Conservation (phyloP, 2,113 vertebrate species). For the Lagenorhynchus albirostris region DNA sequence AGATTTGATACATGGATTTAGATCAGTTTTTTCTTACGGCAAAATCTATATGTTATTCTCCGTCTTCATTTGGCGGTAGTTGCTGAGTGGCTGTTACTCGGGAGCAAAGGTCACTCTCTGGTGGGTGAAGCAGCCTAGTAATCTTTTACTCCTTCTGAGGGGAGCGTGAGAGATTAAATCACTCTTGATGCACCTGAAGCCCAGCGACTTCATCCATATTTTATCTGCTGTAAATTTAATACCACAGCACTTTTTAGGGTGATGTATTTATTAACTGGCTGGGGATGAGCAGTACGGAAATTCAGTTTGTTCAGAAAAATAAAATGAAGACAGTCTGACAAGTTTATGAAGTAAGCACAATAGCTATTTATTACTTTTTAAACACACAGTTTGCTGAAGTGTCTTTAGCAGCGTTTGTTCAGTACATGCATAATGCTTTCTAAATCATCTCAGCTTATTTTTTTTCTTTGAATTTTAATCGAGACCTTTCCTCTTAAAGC, state of each 20-base stretch:
- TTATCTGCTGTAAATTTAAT: constrained; percentile 94
- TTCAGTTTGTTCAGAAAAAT: constrained; percentile 93
- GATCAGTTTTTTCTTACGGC: constrained; percentile 88
- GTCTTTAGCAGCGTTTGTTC: constrained; percentile 83
- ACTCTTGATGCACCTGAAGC: constrained; percentile 95
- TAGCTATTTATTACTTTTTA: constrained; percentile 92
- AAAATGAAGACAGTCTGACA: constrained; percentile 95
- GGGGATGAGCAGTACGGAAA: constrained; percentile 87
- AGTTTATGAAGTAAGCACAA: constrained; percentile 97
- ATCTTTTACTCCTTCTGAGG: constrained; percentile 89
- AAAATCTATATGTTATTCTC: constrained; percentile 89
- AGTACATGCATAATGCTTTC: constrained; percentile 83
- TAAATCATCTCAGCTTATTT: constrained; percentile 78
- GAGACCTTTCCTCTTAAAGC: constrained; percentile 76
- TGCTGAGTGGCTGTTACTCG: constrained; percentile 90
- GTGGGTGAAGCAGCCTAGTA: constrained; percentile 85
- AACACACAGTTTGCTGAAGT: constrained; percentile 78
- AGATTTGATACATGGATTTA: constrained; percentile 88
- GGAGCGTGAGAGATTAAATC: constrained; percentile 95
- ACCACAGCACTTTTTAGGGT: constrained; percentile 95
- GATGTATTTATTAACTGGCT: constrained; percentile 97
- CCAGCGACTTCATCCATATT: constrained; percentile 96
- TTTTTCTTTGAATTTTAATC: constrained; percentile 82
- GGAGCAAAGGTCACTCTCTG: constrained; percentile 90
- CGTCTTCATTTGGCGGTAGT: constrained; percentile 90